phyloP scores from a whole-genome alignment of 2,888 invertebrate genomes.

The Synergus gifuensis region DNA sequence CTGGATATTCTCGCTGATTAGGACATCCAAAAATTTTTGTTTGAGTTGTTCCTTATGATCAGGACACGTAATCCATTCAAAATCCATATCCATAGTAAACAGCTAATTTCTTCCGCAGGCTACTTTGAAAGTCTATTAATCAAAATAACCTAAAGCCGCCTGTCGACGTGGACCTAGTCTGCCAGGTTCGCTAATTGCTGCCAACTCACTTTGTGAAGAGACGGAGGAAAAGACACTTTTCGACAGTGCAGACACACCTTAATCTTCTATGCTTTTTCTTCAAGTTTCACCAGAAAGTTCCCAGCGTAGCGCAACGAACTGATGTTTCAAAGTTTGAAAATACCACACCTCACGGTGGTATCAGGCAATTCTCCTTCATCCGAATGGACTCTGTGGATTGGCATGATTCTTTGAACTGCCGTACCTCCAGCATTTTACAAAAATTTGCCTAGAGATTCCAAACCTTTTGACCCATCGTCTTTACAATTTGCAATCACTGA shows the following conservation, averaged over 20 bases:
- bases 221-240: background rate
- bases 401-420: background rate
- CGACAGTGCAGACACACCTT: background rate
- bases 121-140: background rate
- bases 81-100: background rate
- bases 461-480: background rate
- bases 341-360: too few species aligned
- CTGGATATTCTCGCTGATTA: background rate
- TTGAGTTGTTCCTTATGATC: background rate
- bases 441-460: background rate
- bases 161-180: background rate
- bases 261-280: background rate
- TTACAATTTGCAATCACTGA: background rate
- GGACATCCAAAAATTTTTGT: background rate
- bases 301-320: background rate
- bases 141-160: background rate
- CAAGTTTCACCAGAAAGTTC: background rate
- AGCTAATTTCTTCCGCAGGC: background rate
- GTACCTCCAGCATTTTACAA: background rate
- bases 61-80: background rate
- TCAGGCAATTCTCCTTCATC: background rate
- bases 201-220: background rate
- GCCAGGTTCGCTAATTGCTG: background rate
- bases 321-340: too few species aligned
- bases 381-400: background rate